These are phyloP conservation scores for Chirona hameri DNA, from an alignment of 2,888 invertebrate species.

Conservation along the genomic window DNA sequence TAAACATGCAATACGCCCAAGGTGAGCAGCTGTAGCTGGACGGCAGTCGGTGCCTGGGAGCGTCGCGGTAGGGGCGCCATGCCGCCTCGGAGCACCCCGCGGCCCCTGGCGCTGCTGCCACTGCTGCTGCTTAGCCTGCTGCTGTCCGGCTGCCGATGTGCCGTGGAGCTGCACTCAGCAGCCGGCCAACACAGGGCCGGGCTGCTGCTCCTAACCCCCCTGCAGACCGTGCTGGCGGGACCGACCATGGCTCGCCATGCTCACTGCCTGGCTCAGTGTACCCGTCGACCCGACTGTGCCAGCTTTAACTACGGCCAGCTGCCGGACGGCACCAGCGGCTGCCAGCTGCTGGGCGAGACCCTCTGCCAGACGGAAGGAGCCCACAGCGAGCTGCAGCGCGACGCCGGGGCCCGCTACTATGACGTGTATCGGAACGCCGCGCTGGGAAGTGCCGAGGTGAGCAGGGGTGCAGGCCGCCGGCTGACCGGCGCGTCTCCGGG, in stretches of 20 bases:
- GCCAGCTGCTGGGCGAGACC: not conserved
- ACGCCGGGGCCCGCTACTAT: not conserved
- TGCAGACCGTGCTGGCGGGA: not conserved
- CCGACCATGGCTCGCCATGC: not conserved
- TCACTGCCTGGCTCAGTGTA: not conserved
- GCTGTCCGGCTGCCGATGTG: not conserved
- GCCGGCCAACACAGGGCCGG: not conserved
- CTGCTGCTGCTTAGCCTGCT: not conserved
- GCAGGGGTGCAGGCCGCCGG: not conserved
- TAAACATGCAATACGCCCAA: too few species aligned
- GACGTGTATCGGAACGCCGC: not conserved
- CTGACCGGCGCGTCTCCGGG: too few species aligned
- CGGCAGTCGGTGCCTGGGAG: not conserved
- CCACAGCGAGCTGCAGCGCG: not conserved
- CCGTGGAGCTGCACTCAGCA: not conserved
- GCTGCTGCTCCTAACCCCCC: not conserved
- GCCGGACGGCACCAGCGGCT: not conserved
- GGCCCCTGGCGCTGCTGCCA: not conserved
- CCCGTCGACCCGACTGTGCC: not conserved
- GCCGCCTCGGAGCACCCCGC: not conserved
- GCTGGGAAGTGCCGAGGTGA: not conserved
- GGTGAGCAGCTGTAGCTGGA: too few species aligned
- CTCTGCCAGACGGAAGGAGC: not conserved
- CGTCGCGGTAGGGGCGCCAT: not conserved
- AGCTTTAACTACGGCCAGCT: conserved; percentile 23